These are phyloP conservation scores for Nomada ruficornis DNA, from an alignment of 2,888 invertebrate species.

Conservation along the genomic window DNA sequence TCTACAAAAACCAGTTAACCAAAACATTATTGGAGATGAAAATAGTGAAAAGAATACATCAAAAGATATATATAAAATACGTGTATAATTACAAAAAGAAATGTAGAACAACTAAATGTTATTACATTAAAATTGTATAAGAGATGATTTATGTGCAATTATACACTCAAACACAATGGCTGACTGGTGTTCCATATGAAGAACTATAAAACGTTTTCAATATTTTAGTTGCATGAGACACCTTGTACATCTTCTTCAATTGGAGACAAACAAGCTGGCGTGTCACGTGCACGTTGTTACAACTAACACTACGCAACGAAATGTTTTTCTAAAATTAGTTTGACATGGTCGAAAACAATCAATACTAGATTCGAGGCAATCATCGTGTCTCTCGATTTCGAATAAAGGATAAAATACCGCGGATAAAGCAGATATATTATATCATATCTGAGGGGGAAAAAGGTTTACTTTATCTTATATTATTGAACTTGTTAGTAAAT, in stretches of 20 bases:
- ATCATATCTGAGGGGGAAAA: neutral
- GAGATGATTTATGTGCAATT: neutral
- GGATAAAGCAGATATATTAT: neutral
- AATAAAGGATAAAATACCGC: neutral
- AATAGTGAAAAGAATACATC: neutral
- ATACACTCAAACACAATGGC: neutral
- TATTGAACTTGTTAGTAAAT: neutral
- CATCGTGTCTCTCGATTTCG: neutral
- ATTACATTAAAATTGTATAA: neutral
- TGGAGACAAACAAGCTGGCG: neutral
- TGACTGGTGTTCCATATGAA: neutral
- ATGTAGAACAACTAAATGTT: neutral
- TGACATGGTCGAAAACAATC: neutral
- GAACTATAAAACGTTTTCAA: neutral
- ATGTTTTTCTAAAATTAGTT: conserved; percentile 22
- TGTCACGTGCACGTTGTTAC: neutral
- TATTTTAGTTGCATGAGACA: neutral
- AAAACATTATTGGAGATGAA: too few relatives aligned
- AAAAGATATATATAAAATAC: neutral
- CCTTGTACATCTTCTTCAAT: neutral
- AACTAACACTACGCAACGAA: neutral
- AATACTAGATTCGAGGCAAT: neutral
- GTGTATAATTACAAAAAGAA: neutral
- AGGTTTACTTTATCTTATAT: neutral
- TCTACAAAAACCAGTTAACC: too few relatives aligned